Base-by-base conservation (phyloP, 1,140 invertebrate genomes). In the Elymnias hypermnestra region DNA sequence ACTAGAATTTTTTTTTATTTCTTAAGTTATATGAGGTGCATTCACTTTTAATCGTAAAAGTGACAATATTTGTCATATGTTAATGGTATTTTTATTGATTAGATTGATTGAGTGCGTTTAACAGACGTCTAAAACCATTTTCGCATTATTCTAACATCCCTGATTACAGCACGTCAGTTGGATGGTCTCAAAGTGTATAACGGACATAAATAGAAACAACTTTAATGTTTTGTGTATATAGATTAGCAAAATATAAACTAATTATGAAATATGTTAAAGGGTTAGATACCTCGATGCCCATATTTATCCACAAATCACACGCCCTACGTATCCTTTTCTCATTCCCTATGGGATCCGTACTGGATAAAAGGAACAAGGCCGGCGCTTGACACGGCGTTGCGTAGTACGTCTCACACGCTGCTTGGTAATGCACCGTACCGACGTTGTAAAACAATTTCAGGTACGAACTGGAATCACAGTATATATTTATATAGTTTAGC, bases 321-420 rank as follows among this genome's bases (percentile, higher is more conserved):
- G 93, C 90, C 21, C 78, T 73, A 37, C 89, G 76, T 63, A 95
- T 95, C 23, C 90, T 90, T 3, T 75, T 55, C 19, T 91, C 86
- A 0, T 91, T 87, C 3, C 93, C 93, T n/a, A 97, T 90, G 3
- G 90, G 91, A 84, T 97, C 95, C 13, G 88, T 90, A 57, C 91
- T 89, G 35, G 94, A 95, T 15, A 95, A 87, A 36, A 96, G 88
- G 65, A 96, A 90, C 43, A 96, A 83, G 7, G 94, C 92, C 28
- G 95, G 95, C 5, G 90, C 87, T 38, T 81, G 86, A 6, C 95
- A 87, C 1, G 91, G 77, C 37, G 89, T 93, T 4, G 89, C 88
- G 63, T 95, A 92, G 68, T 94, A 96, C 60, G 92, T 88, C 63
- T 92, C 89, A 62, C 94, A 95, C 10, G 94, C 91, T 26, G 88